These are phyloP conservation scores for Epinephelus coioides DNA, from an alignment of 2,797 vertebrate species.

Conservation along the genomic window DNA sequence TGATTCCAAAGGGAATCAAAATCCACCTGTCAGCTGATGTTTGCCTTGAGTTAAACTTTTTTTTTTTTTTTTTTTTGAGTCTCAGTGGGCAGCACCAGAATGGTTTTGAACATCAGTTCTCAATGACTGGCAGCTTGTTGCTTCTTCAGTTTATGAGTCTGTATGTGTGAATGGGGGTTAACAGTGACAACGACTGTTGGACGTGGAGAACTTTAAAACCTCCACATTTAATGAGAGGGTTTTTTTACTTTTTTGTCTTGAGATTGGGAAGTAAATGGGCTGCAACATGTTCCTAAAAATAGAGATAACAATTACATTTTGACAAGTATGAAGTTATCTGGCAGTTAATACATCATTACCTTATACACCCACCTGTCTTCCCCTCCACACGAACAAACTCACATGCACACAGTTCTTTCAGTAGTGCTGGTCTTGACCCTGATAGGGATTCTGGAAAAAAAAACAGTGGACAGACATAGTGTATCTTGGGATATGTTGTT, in stretches of 20 bases:
- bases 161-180: not conserved
- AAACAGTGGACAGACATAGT: constrained; percentile 44
- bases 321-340: constrained; percentile 45
- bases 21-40: not conserved
- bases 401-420: constrained; percentile 21
- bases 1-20: too few species aligned
- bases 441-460: constrained; percentile 78
- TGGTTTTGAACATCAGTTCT: not conserved
- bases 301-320: constrained; percentile 22
- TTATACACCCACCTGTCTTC: constrained; percentile 8
- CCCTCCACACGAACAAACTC: constrained; percentile 30
- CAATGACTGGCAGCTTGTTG: not conserved
- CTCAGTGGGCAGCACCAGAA: not conserved
- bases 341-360: constrained; percentile 30
- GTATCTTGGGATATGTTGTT: constrained; percentile 48
- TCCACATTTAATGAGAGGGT: not conserved
- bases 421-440: constrained; percentile 41
- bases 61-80: not conserved
- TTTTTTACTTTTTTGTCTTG: not conserved
- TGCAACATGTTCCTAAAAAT: not conserved
- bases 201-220: not conserved
- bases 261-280: not conserved
- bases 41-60: not conserved
- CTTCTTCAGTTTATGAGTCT: not conserved
- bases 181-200: not conserved